Conservation (phyloP, 1,140 invertebrate genomes). For the Diorhabda carinulata region DNA sequence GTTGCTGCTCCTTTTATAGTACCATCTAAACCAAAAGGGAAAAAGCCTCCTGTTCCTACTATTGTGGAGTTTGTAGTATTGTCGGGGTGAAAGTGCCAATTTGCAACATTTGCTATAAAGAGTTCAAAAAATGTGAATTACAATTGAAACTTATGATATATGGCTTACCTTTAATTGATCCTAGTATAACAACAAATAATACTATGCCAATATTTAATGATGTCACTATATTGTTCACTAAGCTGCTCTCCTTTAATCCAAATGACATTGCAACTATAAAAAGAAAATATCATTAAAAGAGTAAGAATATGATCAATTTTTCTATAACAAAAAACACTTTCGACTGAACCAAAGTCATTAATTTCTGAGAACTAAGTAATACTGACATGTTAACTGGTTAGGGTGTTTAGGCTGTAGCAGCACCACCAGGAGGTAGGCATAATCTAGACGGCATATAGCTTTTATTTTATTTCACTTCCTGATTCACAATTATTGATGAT, state of each 20-base stretch:
- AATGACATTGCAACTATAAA: constrained; percentile 66
- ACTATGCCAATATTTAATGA: constrained; percentile 79
- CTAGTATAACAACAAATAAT: constrained; percentile 76
- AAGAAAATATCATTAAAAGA: constrained; percentile 7
- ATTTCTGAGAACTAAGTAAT: no score
- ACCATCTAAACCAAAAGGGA: constrained; percentile 78
- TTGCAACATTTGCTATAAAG: constrained; percentile 55
- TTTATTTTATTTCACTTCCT: no score
- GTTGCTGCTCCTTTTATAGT: constrained; percentile 85
- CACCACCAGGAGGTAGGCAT: no score
- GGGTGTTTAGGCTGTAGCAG: no score
- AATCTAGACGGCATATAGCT: no score
- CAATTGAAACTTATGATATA: background rate
- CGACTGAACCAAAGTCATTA: no score
- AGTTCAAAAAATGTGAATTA: background rate
- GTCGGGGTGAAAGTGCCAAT: constrained; percentile 62
- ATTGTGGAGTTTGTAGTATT: constrained; percentile 51
- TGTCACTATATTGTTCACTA: constrained; percentile 81
- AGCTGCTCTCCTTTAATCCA: constrained; percentile 79
- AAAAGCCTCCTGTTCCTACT: constrained; percentile 71
- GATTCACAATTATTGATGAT: no score
- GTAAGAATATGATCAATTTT: background rate
- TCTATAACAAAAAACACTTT: background rate
- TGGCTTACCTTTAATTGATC: constrained; percentile 65
- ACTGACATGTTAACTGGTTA: no score